A percentile compares a stretch with the other conserved stretches of the same genome.
phyloP scores from a whole-genome alignment of 2,113 vertebrate genomes.

The Archilochus colubris region DNA sequence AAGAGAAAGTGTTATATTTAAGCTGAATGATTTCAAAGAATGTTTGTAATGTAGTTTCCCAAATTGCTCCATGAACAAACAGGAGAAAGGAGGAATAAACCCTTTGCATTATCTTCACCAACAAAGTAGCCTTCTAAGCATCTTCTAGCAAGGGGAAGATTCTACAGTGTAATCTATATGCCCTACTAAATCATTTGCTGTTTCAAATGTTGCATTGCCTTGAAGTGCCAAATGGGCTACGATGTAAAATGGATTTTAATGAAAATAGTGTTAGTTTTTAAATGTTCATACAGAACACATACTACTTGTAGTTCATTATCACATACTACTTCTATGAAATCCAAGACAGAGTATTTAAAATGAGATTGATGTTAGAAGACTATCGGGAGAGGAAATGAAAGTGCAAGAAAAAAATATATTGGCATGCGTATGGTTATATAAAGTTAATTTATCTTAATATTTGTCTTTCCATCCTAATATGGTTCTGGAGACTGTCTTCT shows the following conservation, averaged over 20 bases:
- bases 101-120: neutral
- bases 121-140: neutral
- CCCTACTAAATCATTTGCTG: neutral
- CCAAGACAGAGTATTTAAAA: neutral
- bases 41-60: neutral
- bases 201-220: neutral
- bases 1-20: neutral
- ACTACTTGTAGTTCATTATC: too few species aligned
- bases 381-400: neutral
- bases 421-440: neutral
- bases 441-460: neutral
- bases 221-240: neutral
- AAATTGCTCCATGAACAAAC: neutral
- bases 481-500: neutral
- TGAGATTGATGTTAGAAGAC: neutral
- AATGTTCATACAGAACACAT: neutral
- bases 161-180: neutral
- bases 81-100: neutral
- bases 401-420: neutral
- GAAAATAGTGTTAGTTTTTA: neutral
- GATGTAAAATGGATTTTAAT: constrained; percentile 1
- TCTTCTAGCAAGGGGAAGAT: neutral
- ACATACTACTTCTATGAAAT: neutral
- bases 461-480: neutral
- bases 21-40: neutral